These are phyloP conservation scores for Parus major DNA, from an alignment of 2,113 vertebrate species.

Conservation along the genomic window DNA sequence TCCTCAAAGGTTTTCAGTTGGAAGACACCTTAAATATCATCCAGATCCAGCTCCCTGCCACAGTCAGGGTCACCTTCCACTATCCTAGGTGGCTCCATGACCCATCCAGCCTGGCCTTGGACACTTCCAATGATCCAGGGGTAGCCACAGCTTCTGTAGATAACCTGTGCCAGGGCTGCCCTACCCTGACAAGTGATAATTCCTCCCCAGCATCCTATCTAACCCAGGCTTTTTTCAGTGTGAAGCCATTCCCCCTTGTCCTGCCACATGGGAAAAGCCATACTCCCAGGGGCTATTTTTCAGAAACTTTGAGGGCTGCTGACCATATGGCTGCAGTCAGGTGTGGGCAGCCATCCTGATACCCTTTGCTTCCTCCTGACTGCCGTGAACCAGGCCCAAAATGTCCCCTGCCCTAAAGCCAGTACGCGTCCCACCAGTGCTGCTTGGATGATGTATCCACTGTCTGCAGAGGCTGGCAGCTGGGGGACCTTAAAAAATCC, in stretches of 20 bases:
- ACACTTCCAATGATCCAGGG: neutral
- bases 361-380: neutral
- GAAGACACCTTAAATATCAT: neutral
- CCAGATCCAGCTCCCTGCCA: rapidly evolving
- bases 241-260: neutral
- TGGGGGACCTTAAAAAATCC: neutral
- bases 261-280: neutral
- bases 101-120: rapidly evolving
- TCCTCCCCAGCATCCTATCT: neutral
- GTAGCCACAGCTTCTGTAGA: neutral
- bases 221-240: neutral
- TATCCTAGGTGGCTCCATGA: rapidly evolving
- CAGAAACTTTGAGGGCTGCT: neutral
- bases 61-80: neutral
- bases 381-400: neutral
- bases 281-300: neutral
- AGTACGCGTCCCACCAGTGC: too few relatives aligned
- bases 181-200: neutral
- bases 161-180: rapidly evolving
- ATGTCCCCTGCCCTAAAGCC: neutral
- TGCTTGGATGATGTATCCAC: neutral
- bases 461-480: neutral
- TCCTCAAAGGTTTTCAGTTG: neutral
- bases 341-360: neutral
- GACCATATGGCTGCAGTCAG: rapidly evolving